Percentiles rank a stretch among this genome's conserved stretches.
Conservation (phyloP, 2,113 vertebrate genomes). For the Polypterus bichir region DNA sequence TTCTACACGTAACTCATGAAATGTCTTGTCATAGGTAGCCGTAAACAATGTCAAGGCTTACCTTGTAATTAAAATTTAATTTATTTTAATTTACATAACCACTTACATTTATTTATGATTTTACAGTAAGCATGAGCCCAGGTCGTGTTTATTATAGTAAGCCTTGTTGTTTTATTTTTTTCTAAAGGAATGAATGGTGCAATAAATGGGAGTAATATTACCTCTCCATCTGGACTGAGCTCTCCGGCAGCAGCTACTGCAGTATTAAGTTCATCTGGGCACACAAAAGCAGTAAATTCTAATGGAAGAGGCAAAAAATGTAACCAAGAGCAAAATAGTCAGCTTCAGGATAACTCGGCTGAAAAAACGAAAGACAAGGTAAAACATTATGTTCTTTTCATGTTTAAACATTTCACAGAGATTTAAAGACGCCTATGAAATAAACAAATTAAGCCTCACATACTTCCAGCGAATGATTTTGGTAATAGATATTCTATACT, state of each 20-base stretch:
- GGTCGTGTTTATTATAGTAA: no score
- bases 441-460: no score
- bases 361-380: conserved; percentile 81
- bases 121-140: no score
- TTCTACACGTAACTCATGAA: no score
- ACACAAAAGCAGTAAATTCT: conserved; percentile 44
- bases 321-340: conserved; percentile 50
- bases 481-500: no score
- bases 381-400: conserved; percentile 14
- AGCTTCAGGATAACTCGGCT: conserved; percentile 47
- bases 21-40: no score
- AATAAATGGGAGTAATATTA: conserved; percentile 58
- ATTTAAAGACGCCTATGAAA: background rate
- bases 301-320: conserved; percentile 53
- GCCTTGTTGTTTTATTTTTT: conserved; percentile 10
- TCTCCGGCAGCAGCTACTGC: conserved; percentile 52
- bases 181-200: conserved; percentile 65
- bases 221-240: conserved; percentile 51
- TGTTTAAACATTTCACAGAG: no score
- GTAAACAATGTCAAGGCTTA: no score
- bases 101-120: no score
- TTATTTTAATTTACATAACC: no score
- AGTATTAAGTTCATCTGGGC: conserved; percentile 43
- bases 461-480: no score
- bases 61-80: no score